Evolutionary conservation across 2,888 invertebrate species (phyloP), one percentile per base, ranked within the genome.

Genomic region (Epistrophe eligans): DNA sequence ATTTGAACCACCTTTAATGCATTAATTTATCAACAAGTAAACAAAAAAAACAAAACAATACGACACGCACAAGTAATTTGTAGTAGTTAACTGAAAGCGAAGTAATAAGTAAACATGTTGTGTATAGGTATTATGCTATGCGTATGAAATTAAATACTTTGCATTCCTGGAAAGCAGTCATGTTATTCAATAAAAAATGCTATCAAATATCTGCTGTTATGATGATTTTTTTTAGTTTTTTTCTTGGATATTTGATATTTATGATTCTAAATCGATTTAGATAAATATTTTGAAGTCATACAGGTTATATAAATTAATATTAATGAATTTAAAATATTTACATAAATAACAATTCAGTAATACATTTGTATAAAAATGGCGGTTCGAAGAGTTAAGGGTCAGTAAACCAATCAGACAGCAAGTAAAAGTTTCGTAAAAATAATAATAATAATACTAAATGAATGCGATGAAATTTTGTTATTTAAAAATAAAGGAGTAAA

Each of bases 41-140:
- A 38, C 17, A 11, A 67, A 35, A 45, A 43, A n/a, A n/a, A n/a
- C n/a, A n/a, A n/a, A 11, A 17, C 9, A 52, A 66, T 48, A 32
- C 66, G 66, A 48, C 28, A 66, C 52, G 52, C 67, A 70, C 40
- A 70, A 40, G 38, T 38, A 38, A 67, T 19, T 67, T 38, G 4
- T 24, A 38, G 11, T 35, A 19, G 38, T 38, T 52, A 15, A 52
- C 48, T 19, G 52, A 52, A 52, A 70, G 43, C 45, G 13, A 66
- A 66, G 17, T 32, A 38, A 32, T 32, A 32, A 32, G 32, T 13
- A 64, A 45, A 8, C 48, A 48, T 8, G 13, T 13, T 13, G 60
- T 35, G 4, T 24, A 24, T 13, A 32, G 4, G 5, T 35, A n/a
- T 15, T 24, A 52, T 52, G 10, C 17, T 38, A 15, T 52, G 24